A percentile compares a stretch with the other conserved stretches of the same genome.
Evolutionary conservation across 2,797 vertebrate species (phyloP).

Genomic region (Helostoma temminkii): DNA sequence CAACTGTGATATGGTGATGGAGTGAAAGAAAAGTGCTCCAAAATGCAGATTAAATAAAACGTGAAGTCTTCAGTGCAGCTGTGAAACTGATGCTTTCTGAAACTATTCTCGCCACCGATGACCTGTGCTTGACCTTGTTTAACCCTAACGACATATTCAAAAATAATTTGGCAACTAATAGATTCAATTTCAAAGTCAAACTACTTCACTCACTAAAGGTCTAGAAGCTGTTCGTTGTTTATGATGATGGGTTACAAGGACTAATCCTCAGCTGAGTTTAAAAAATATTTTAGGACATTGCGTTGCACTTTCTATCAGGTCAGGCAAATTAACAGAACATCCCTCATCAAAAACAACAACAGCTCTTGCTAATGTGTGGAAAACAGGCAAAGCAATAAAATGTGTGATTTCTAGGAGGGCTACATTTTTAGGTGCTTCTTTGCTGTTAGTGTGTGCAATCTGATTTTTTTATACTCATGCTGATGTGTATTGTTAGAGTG

Average conservation of each 20-base stretch:
- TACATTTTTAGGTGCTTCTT: slow-evolving; percentile 59
- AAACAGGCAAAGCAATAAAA: slow-evolving; percentile 48
- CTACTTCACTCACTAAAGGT: not conserved
- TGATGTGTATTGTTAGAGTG: slow-evolving; percentile 59
- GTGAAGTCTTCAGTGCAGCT: no score
- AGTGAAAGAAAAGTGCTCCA: not conserved
- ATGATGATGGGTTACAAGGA: no score
- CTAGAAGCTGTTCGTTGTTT: not conserved
- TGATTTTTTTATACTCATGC: slow-evolving; percentile 49
- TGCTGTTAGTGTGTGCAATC: slow-evolving; percentile 31
- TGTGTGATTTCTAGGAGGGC: slow-evolving; percentile 45
- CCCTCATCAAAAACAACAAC: slow-evolving; percentile 18
- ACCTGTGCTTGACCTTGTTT: not conserved
- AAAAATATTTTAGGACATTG: slow-evolving; percentile 21
- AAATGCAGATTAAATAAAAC: not conserved
- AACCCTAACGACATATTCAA: not conserved
- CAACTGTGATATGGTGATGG: not conserved
- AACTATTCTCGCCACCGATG: not conserved
- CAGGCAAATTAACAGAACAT: slow-evolving; percentile 31
- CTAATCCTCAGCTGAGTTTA: no score
- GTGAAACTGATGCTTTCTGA: not conserved
- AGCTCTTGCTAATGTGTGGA: slow-evolving; percentile 21
- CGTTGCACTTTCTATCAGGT: slow-evolving; percentile 21
- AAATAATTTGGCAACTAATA: not conserved
- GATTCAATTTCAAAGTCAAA: not conserved